Evolutionary conservation across 2,113 vertebrate genomes (phyloP).

Genomic region (Odontophorus gujanensis): DNA sequence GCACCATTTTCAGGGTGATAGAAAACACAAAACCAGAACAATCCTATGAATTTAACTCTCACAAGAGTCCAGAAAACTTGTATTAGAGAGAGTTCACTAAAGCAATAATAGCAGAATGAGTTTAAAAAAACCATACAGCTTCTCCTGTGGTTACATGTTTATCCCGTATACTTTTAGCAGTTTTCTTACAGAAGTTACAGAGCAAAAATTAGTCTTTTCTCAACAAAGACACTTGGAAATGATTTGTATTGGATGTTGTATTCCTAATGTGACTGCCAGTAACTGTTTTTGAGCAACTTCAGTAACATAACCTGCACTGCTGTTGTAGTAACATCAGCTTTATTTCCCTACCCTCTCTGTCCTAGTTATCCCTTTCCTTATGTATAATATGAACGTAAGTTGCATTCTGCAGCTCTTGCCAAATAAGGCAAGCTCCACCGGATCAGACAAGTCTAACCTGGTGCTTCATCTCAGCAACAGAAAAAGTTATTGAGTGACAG

Average conservation of each 20-base stretch:
- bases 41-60: not conserved
- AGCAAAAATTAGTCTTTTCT: not conserved
- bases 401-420: not conserved
- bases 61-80: not conserved
- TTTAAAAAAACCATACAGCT: not conserved
- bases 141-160: too few relatives aligned
- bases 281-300: not conserved
- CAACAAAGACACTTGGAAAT: not conserved
- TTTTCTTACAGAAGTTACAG: not conserved
- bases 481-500: not conserved
- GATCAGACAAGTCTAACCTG: not conserved
- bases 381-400: not conserved
- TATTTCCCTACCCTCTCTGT: not conserved
- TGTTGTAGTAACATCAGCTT: not conserved
- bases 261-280: not conserved
- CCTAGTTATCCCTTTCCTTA: not conserved
- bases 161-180: not conserved
- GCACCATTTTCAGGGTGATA: not conserved
- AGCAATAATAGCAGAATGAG: not conserved
- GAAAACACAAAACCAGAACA: not conserved
- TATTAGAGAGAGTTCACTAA: not conserved
- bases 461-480: not conserved
- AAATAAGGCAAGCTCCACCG: not conserved
- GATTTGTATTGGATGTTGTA: too few relatives aligned
- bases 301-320: not conserved